Conservation (phyloP, 2,797 vertebrate species). For the Microcaecilia unicolor region DNA sequence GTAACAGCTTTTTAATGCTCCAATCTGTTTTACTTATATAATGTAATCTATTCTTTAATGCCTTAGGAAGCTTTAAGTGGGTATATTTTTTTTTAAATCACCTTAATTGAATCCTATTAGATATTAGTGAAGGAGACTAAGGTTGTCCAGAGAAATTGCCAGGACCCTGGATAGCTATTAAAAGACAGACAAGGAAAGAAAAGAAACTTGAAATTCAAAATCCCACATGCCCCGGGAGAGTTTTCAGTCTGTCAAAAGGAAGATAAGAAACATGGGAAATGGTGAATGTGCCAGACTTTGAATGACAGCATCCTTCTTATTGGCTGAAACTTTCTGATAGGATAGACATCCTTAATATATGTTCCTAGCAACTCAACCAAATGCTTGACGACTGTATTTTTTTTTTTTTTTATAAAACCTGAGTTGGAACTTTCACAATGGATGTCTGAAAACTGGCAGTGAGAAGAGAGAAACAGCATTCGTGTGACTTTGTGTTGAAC, state of each 20-base stretch:
- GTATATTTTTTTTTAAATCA: constrained; percentile 52
- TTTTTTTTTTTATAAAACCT: too few relatives aligned
- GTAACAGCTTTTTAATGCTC: constrained; percentile 72
- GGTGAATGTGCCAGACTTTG: constrained; percentile 43
- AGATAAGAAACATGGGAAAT: constrained; percentile 47
- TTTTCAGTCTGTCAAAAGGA: constrained; percentile 46
- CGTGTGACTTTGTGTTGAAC: constrained; percentile 9
- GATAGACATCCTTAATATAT: constrained; percentile 46
- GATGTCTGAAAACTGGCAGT: constrained; percentile 25
- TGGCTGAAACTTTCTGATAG: constrained; percentile 49
- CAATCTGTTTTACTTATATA: constrained; percentile 68
- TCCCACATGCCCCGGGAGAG: constrained; percentile 37
- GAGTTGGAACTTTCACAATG: constrained; percentile 28
- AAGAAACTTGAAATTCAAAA: too few relatives aligned
- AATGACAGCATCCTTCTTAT: constrained; percentile 52
- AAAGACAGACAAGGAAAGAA: constrained; percentile 26
- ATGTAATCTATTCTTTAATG: constrained; percentile 66
- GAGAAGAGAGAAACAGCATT: constrained; percentile 13
- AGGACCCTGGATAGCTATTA: constrained; percentile 46
- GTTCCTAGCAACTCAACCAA: constrained; percentile 39
- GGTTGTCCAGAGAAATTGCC: constrained; percentile 42
- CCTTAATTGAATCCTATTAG: constrained; percentile 59
- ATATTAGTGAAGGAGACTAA: constrained; percentile 40
- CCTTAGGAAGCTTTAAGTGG: constrained; percentile 48
- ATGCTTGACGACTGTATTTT: constrained; percentile 40